Evolutionary conservation across 1,140 invertebrate genomes (phyloP), one percentile per base, ranked within the genome.

Genomic region (Stegodyphus mimosarum): DNA sequence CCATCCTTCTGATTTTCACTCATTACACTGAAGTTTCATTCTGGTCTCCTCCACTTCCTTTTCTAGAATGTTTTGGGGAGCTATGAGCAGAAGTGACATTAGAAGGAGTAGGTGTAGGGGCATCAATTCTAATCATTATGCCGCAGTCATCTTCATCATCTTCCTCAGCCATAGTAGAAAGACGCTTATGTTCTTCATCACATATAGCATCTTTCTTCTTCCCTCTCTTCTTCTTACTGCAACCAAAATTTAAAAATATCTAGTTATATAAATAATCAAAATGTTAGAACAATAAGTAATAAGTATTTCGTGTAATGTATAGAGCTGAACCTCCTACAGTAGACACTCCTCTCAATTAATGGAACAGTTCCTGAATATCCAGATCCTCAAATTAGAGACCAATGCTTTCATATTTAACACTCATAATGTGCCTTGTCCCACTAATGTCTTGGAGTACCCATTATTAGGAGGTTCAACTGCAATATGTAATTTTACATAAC

Each of bases 141-240:
- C 91, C 91, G 88, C 92, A 92, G 83, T 92, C 92, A 72, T 92
- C 92, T 86, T 93, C 92, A 77, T 92, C 92, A 70, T 93, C 92
- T 87, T 93, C 92, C 89, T 93, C 93, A 33, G 90, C 90, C 92
- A 93, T 93, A 49, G 91, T 93, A 15, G 92, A 93, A 7, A 93
- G 88, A 53, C 92, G 89, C 87, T 91, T 91, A 66, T 89, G 90
- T 87, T 92, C 92, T 75, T 93, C 92, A 18, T 93, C 92, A 64
- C 89, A 91, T 69, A 92, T 89, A 6, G 92, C 92, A 88, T 93
- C 92, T 88, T 92, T 92, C 87, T 92, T 92, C 49, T 87, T 89
- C 10, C 91, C 90, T 83, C 92, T 90, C 87, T 92, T 93, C 87
- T 92, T 90, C 86, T 89, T 90, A 72, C 83, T 86, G 17, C 0